Base-by-base conservation (phyloP, 1,140 invertebrate genomes). In the Stegodyphus mimosarum region DNA sequence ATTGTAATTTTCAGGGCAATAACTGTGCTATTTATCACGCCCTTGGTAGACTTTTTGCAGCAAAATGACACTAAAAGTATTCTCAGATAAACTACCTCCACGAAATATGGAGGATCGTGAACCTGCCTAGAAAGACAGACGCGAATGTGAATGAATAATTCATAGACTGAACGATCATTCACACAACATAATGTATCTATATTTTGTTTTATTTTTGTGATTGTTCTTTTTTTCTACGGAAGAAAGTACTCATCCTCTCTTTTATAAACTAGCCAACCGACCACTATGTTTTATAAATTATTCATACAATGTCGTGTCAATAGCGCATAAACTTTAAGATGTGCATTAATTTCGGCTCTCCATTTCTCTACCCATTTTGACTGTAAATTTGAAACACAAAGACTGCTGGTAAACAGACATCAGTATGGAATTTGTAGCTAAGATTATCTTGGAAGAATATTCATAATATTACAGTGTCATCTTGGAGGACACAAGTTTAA, bases 181-280 rank as follows among this genome's bases (percentile, higher is more conserved):
- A 75, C 71, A 55, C 72, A 83, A 83, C 73, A 83, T 83, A 83
- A 76, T 83, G 81, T 83, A 83, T 83, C 81, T 83, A 50, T 83
- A 17, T 75, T 51, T 80, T 71, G 53, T 83, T 51, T 70, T 15
- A 5, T 78, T 60, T 18, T 6, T 18, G 7, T 71, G 13, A 13
- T 55, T 74, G 10, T 76, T 51, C 64, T 33, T 33, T 33, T 18
- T 67, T 83, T 67, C 17, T 10, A 13, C 48, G 48, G 70, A 74
- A 55, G n/a, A 52, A 17, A 83, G n/a, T 63, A 66, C 11, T 81
- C 18, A 10, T 55, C 69, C 53, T 7, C 49, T 13, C 50, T 74
- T 83, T 83, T 83, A 83, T 83, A 83, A 75, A 83, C 81, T 75
- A 83, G 71, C 60, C 72, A 75, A 55, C 63, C 72, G 50, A 76